phyloP scores from a whole-genome alignment of 1,140 invertebrate genomes.

The Heliconius himera region DNA sequence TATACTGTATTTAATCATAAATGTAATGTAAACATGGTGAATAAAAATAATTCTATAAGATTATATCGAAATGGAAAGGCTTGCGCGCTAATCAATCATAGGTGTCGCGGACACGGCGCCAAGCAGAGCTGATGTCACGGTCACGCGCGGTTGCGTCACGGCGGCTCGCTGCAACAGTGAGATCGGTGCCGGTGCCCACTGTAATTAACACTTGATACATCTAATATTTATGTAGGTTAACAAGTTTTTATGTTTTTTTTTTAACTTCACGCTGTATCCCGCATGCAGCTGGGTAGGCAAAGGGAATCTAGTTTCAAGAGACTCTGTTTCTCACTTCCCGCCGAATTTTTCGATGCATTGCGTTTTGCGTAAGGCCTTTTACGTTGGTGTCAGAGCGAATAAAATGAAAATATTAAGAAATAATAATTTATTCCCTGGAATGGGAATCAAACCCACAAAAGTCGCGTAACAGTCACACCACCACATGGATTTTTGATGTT shows the following conservation, averaged over 20 bases:
- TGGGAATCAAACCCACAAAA: too few relatives aligned
- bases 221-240: slow-evolving; percentile 35
- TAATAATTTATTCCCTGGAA: too few relatives aligned
- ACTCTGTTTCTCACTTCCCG: too few relatives aligned
- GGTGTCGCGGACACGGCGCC: slow-evolving; percentile 46
- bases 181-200: slow-evolving; percentile 26
- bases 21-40: background rate
- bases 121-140: slow-evolving; percentile 45
- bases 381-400: too few relatives aligned
- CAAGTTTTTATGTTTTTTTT: slow-evolving; percentile 13
- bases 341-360: too few relatives aligned
- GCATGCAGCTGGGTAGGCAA: too few relatives aligned
- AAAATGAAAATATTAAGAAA: too few relatives aligned
- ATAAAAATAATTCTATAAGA: background rate
- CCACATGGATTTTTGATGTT: slow-evolving; percentile 18
- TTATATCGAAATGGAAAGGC: slow-evolving; percentile 36
- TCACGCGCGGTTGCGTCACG: slow-evolving; percentile 49
- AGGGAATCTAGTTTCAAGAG: too few relatives aligned
- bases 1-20: background rate
- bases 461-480: too few relatives aligned
- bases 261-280: too few relatives aligned
- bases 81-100: slow-evolving; percentile 43
- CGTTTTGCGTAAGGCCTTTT: too few relatives aligned
- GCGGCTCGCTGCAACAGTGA: slow-evolving; percentile 35
- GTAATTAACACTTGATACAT: slow-evolving; percentile 27